Percentiles rank a stretch among this genome's conserved stretches.
Conservation (phyloP, 1,140 invertebrate species). For the Anoplolepis gracilipes region DNA sequence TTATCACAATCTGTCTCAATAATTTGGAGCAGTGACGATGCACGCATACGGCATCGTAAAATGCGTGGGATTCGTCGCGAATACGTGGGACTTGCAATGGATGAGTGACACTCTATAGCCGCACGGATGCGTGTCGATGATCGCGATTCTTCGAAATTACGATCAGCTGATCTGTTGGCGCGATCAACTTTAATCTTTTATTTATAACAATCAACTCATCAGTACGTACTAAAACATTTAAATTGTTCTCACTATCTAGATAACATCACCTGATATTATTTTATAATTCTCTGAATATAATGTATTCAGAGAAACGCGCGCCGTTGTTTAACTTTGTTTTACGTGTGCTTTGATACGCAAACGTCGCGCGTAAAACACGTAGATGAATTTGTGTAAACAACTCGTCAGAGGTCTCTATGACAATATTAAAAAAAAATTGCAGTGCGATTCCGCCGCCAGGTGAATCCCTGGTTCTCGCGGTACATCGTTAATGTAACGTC, state of each 20-base stretch:
- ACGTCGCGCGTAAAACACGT: slow-evolving; percentile 18
- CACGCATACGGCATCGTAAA: slow-evolving; percentile 12
- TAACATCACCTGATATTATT: not conserved
- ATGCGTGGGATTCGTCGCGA: not conserved
- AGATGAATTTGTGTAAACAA: slow-evolving; percentile 7
- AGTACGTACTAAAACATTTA: not conserved
- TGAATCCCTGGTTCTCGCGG: slow-evolving; percentile 32
- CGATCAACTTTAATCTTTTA: not conserved
- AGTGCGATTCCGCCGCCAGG: slow-evolving; percentile 30
- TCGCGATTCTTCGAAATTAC: not conserved
- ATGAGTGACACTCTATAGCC: too few species aligned
- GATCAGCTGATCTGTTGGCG: not conserved
- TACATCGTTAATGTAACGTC: slow-evolving; percentile 55
- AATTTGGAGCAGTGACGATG: slow-evolving; percentile 55
- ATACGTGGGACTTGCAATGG: not conserved
- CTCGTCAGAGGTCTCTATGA: slow-evolving; percentile 20
- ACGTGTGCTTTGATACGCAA: not conserved
- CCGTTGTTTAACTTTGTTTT: slow-evolving; percentile 5
- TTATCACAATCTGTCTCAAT: slow-evolving; percentile 81
- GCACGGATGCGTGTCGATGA: not conserved
- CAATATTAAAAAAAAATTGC: slow-evolving; percentile 9
- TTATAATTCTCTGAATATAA: not conserved
- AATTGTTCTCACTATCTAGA: not conserved
- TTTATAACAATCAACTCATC: not conserved
- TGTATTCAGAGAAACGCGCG: not conserved